These are phyloP conservation scores for Brienomyrus brachyistius DNA, from an alignment of 2,113 vertebrate genomes.

Conservation along the genomic window DNA sequence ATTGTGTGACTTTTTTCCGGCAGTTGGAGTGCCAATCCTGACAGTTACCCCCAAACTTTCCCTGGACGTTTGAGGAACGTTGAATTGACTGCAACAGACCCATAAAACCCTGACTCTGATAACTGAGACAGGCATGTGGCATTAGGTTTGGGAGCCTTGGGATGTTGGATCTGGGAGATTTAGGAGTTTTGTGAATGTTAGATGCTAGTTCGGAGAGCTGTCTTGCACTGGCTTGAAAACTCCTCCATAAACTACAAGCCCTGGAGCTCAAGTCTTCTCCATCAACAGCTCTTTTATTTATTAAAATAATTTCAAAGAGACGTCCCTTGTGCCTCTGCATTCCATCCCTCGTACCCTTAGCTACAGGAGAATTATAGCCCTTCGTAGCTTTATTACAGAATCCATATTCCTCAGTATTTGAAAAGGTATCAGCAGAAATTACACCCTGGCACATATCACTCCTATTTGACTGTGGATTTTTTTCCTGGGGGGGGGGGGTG, in stretches of 20 bases:
- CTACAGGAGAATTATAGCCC: background rate
- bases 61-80: no score
- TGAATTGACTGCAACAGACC: background rate
- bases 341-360: background rate
- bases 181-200: background rate
- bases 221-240: background rate
- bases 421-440: background rate
- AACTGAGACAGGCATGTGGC: background rate
- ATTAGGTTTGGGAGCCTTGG: no score
- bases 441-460: background rate
- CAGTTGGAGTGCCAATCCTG: no score
- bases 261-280: background rate
- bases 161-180: background rate
- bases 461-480: background rate
- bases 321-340: background rate
- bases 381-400: background rate
- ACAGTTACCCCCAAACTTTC: no score
- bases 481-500: background rate
- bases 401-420: background rate
- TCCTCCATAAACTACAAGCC: background rate
- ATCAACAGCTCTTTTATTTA: background rate
- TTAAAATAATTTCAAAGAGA: background rate
- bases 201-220: background rate
- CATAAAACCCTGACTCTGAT: background rate
- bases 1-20: no score